phyloP scores from a whole-genome alignment of 2,888 invertebrate species.

The Nephrotoma flavescens region DNA sequence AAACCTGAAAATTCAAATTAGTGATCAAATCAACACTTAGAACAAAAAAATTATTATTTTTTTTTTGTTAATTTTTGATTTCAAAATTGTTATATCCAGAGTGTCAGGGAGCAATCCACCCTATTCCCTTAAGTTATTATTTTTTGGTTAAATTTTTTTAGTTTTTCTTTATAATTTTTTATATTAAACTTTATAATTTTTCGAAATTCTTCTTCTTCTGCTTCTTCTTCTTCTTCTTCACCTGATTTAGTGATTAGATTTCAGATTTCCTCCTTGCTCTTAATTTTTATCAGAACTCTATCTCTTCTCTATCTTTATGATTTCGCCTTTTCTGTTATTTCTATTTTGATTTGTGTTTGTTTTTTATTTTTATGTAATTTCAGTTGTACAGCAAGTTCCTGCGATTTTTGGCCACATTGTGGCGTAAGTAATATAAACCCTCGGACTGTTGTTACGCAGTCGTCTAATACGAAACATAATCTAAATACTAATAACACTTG shows the following conservation, averaged over 20 bases:
- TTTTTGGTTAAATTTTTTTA: not conserved
- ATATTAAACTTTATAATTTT: not conserved
- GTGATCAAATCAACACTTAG: conserved; percentile 3
- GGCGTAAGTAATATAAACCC: conserved; percentile 14
- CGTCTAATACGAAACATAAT: not conserved
- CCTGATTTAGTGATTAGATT: not conserved
- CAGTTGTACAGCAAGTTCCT: conserved; percentile 38
- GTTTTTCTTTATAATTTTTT: conserved; percentile 2
- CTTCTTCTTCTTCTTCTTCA: not conserved
- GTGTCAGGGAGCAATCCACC: not conserved
- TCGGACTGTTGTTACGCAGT: not conserved
- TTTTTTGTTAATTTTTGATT: not conserved
- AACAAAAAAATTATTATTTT: not conserved
- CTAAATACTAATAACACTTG: conserved; percentile 1
- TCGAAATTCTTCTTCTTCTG: not conserved
- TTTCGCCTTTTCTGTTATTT: not conserved
- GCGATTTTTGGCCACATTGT: conserved; percentile 45
- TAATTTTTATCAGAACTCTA: conserved; percentile 3
- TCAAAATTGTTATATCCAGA: not conserved
- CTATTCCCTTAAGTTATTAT: not conserved
- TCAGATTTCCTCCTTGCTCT: not conserved
- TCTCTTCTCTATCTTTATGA: conserved; percentile 6
- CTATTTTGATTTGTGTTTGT: not conserved
- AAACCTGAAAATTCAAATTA: not conserved
- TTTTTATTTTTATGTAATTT: conserved; percentile 11